Base-by-base conservation (phyloP, 2,888 invertebrate genomes). In the Macroteleia sp. region DNA sequence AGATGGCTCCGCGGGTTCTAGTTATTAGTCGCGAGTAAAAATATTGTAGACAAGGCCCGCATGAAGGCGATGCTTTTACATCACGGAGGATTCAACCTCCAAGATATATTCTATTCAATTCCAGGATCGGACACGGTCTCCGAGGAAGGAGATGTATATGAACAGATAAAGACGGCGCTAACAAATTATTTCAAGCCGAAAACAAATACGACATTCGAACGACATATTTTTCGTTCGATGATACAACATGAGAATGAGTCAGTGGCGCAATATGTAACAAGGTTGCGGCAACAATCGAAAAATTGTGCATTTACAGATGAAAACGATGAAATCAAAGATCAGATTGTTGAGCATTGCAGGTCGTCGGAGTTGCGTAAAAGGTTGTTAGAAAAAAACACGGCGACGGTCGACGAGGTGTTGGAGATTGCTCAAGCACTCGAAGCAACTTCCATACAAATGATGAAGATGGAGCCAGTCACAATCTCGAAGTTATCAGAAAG, bases 171-270 rank as follows among this genome's bases (percentile, higher is more conserved):
- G 30, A 20, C 25, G 9, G 46, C 22, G 14, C 25, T 25, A 25
- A 25, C 25, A 25, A 25, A 25, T 25, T 25, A 25, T 25, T 25
- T 25, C 6, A 5, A 83, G 22, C 87, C 84, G 0, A 77, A 81
- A 66, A 82, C 83, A 74, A 86, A 86, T 70, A 85, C 84, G 22
- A 81, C 83, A 14, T 88, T 84, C 78, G 86, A 88, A 80, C 66
- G 88, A 57, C 85, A 89, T 71, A 56, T 85, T 9, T 86, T 86
- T 80, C 78, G 86, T n/a, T 76, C 73, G n/a, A 66, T 89, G 32
- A 83, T 82, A 77, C 83, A 81, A 46, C 83, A 83, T 44, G 75
- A 79, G 17, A 81, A 75, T 19, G 87, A 88, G 74, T 83, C 62
- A 14, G 85, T 89, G 39, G 81, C 82, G 17, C 85, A 85, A 48